Evolutionary conservation across 2,888 invertebrate genomes (phyloP).

Genomic region (Caradrina kadenii): DNA sequence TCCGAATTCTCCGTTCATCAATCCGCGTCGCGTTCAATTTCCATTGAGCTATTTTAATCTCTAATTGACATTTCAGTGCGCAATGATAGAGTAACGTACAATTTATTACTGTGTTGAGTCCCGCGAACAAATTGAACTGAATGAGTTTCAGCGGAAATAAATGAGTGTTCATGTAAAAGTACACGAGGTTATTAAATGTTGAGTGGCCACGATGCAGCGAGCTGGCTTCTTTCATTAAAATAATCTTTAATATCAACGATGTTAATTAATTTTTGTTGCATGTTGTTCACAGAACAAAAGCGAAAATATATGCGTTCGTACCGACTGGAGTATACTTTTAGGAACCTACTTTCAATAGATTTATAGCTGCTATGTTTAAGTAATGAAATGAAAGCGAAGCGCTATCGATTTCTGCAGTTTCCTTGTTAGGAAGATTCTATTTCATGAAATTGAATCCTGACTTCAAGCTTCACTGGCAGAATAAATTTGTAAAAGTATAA

Average conservation of each 20-base stretch:
- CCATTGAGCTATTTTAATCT: conserved; percentile 78
- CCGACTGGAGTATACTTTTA: not conserved
- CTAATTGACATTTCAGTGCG: conserved; percentile 81
- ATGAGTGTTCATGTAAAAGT: conserved; percentile 53
- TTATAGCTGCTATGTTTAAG: not conserved
- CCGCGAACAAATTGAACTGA: conserved; percentile 59
- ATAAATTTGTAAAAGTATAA: conserved; percentile 12
- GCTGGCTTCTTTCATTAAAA: conserved; percentile 35
- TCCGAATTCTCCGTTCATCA: conserved; percentile 75
- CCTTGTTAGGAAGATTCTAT: conserved; percentile 4
- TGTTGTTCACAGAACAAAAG: conserved; percentile 8
- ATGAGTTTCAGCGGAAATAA: conserved; percentile 59
- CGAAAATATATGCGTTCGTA: not conserved
- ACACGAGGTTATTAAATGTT: conserved; percentile 53
- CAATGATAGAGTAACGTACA: conserved; percentile 73
- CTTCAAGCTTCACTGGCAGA: conserved; percentile 8
- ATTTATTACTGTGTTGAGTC: conserved; percentile 70
- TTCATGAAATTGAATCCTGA: conserved; percentile 3
- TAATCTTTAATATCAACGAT: conserved; percentile 29
- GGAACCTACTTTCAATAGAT: not conserved
- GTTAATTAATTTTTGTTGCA: not conserved
- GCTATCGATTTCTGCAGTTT: not conserved
- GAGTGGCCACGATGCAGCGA: conserved; percentile 46
- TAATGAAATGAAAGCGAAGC: not conserved
- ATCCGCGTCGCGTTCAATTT: conserved; percentile 77